Evolutionary conservation across 2,113 vertebrate genomes (phyloP), one percentile per base, ranked within the genome.

Genomic region (Malurus elegans): DNA sequence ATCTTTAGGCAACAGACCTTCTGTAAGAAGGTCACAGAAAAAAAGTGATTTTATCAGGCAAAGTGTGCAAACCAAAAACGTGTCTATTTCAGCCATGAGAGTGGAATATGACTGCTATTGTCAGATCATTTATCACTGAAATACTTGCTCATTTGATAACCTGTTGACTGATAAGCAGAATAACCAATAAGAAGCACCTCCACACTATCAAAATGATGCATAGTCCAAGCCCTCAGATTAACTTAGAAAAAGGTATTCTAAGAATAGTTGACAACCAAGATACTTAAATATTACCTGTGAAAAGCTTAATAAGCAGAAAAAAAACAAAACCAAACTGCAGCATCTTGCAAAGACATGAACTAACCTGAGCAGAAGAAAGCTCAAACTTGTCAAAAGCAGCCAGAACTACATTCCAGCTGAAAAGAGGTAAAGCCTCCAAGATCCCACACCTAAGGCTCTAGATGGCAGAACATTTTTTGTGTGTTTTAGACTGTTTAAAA

Each of bases 241-340:
- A 31, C 18, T 36, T 18, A 79, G 14, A 86, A 72, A 86, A 85
- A 85, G 5, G 5, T 71, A 58, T 50, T 20, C 36, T 69, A 76
- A 51, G 7, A 90, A 79, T 5, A 84, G 18, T 0, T 79, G 15
- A 80, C 19, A 74, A 60, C 28, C 5, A 70, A 62, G 9, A 80
- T 58, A 53, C 3, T 32, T 62, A 50, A 80, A 4, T 25, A 88
- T 25, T 18, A 38, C 28, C 38, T 34, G 3, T n/a, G 18, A 76
- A 92, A 86, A 75, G 2, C 7, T 42, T 34, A 67, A 72, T 26
- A 53, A 57, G 32, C 15, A 9, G 4, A 2, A 16, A 38, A 34
- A 44, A 19, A 23, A 0, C 1, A n/a, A n/a, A n/a, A n/a, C 4
- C 2, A 67, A 60, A 44, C 10, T 4, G 23, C 5, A 18, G 9